These are phyloP conservation scores for Drosophila bipectinata DNA, from an alignment of 1,140 invertebrate species.

Conservation along the genomic window DNA sequence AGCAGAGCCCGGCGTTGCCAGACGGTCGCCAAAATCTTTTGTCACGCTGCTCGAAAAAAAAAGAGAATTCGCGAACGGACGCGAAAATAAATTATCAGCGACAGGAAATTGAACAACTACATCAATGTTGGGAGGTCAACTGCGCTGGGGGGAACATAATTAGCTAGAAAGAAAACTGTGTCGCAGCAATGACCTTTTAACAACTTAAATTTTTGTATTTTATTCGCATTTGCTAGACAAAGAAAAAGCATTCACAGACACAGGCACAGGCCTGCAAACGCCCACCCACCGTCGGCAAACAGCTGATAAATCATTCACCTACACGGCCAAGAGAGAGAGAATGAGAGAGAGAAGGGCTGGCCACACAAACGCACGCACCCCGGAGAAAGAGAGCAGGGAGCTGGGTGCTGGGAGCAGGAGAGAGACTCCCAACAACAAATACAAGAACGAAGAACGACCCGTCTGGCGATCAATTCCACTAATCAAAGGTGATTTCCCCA, in stretches of 20 bases:
- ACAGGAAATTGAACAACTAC: slow-evolving; percentile 16
- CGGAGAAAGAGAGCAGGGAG: slow-evolving; percentile 5
- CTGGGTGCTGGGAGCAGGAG: slow-evolving; percentile 1
- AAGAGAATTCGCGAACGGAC: slow-evolving; percentile 54
- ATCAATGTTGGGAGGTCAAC: slow-evolving; percentile 12
- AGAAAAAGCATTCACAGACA: slow-evolving; percentile 51
- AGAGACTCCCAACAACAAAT: slow-evolving; percentile 25
- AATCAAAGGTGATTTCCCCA: slow-evolving; percentile 24
- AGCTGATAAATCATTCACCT: slow-evolving; percentile 66
- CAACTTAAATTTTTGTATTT: background rate
- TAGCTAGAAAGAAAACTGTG: background rate
- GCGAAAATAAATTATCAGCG: slow-evolving; percentile 27
- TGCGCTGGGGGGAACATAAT: slow-evolving; percentile 4
- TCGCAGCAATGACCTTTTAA: slow-evolving; percentile 33
- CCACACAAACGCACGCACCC: background rate
- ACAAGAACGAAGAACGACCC: too few species aligned
- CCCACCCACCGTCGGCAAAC: slow-evolving; percentile 39
- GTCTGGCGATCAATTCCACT: slow-evolving; percentile 6
- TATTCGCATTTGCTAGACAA: slow-evolving; percentile 51
- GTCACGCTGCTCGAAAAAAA: slow-evolving; percentile 47
- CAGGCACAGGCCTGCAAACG: slow-evolving; percentile 1
- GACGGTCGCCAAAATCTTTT: slow-evolving; percentile 37
- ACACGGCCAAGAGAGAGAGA: slow-evolving; percentile 5
- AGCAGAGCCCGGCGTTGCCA: slow-evolving; percentile 54
- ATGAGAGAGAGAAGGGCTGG: slow-evolving; percentile 28